phyloP scores from a whole-genome alignment of 2,113 vertebrate species.

The pig (Sus scrofa) region T2T-Sscrofa CM000812.6:245390001-245390500 shows the following conservation, averaged over 20 bases:
- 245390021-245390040: too few species aligned
- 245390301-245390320: conserved; percentile 68
- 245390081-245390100: too few species aligned
- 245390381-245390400: conserved; percentile 81
- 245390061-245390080: too few species aligned
- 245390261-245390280: conserved; percentile 35
- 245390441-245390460: conserved; percentile 76
- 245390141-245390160: conserved; percentile 25
- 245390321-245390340: conserved; percentile 76
- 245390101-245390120: too few species aligned
- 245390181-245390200: not conserved
- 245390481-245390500: conserved; percentile 78
- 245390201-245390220: not conserved
- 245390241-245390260: not conserved
- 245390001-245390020: too few species aligned
- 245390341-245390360: conserved; percentile 76
- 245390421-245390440: conserved; percentile 71
- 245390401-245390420: conserved; percentile 78
- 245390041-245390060: too few species aligned
- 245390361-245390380: conserved; percentile 76
- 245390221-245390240: conserved; percentile 17
- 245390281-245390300: conserved; percentile 65
- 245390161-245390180: not conserved
- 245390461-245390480: conserved; percentile 78
- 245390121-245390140: not conserved